Base-by-base conservation (phyloP, 2,888 invertebrate species). In the Syrista parreyssii region DNA sequence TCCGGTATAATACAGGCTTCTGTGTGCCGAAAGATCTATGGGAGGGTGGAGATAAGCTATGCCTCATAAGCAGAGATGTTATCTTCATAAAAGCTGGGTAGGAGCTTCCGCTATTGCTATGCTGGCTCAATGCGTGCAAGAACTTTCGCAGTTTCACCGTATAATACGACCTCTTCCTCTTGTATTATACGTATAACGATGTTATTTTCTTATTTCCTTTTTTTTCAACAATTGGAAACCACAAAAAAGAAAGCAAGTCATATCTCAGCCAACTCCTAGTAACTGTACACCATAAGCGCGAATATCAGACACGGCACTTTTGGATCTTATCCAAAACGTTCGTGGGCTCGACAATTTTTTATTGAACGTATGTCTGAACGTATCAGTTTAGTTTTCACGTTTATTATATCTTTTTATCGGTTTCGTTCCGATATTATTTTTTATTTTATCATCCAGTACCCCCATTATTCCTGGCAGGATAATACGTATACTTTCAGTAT, bases 41-140 rank as follows among this genome's bases (percentile, higher is more conserved):
- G 80, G 78, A 82, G 77, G 80, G 76, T 82, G 73, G 80, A 78
- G 87, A 87, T 87, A 86, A 87, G 86, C 86, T 84, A 83, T 75
- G 55, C 55, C 75, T 75, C 74, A 86, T 86, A 86, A 87, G 86
- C 85, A 82, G 81, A 86, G 86, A 87, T 86, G 82, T 84, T 86
- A 87, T 87, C 87, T 81, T 82, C 81, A 79, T 79, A 80, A 80
- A 82, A 81, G 80, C 79, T 76, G 76, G 82, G 82, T 82, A 84
- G 82, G 81, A 83, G 82, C 79, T 82, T 83, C 79, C 81, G 79
- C 80, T 81, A 77, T 78, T 79, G 79, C 75, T 30, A 30, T 40
- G 75, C 40, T 68, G 35, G 68, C 74, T 73, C 34, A 68, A 40
- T 36, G 74, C 79, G 78, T 73, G 78, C 76, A 82, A 68, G 73